Conservation (phyloP, 92 coral and sea anemone genomes). For the Metridium senile region DNA sequence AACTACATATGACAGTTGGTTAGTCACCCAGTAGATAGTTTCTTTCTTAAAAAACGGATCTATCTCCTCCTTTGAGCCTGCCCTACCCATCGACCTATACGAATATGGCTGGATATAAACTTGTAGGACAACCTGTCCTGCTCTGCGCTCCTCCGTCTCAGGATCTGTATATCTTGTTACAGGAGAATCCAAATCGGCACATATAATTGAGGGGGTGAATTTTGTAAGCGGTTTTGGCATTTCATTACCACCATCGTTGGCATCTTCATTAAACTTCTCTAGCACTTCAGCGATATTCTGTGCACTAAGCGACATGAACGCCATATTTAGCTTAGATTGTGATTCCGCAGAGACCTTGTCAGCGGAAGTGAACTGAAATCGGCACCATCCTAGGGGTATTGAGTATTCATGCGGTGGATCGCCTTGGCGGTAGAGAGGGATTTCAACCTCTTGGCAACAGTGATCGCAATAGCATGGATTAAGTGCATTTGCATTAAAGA, state of each 20-base stretch:
- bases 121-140: constrained; percentile 90
- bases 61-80: constrained; percentile 90
- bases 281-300: constrained; percentile 56
- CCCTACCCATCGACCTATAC: constrained; percentile 86
- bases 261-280: constrained; percentile 48
- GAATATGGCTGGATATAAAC: constrained; percentile 94
- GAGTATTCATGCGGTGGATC: constrained; percentile 93
- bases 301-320: constrained; percentile 79
- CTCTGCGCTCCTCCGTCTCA: constrained; percentile 65
- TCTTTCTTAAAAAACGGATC: constrained; percentile 93
- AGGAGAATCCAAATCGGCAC: constrained; percentile 93
- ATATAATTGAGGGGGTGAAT: constrained; percentile 94
- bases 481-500: constrained; percentile 78
- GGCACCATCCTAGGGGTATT: constrained; percentile 95
- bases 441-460: constrained; percentile 94
- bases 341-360: constrained; percentile 40
- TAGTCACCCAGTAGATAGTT: constrained; percentile 94
- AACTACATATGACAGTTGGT: constrained; percentile 68
- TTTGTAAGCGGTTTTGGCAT: constrained; percentile 81
- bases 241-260: constrained; percentile 51
- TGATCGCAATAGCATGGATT: constrained; percentile 96
- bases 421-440: constrained; percentile 91
- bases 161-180: constrained; percentile 72
- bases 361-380: constrained; percentile 70
- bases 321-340: constrained; percentile 79